phyloP scores from a whole-genome alignment of 1,140 invertebrate species.

The Penaeus vannamei region DNA sequence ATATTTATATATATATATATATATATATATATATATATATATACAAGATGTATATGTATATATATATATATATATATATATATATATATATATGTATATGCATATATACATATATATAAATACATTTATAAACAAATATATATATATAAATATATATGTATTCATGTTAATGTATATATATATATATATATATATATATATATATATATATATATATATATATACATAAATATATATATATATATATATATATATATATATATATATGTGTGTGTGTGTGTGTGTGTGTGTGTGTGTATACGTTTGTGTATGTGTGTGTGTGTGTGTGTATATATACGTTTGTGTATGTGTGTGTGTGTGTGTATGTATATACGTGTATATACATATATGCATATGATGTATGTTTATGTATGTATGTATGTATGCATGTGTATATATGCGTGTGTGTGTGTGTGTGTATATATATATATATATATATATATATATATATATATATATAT shows the following conservation, averaged over 20 bases:
- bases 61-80: too few species aligned
- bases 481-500: too few species aligned
- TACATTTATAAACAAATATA: background rate
- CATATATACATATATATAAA: conserved; percentile 20
- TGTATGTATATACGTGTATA: background rate
- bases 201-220: too few species aligned
- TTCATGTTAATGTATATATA: too few species aligned
- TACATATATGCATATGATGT: conserved; percentile 7
- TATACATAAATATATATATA: too few species aligned
- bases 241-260: too few species aligned
- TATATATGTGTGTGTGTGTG: too few species aligned
- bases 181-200: too few species aligned
- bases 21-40: conserved; percentile 28
- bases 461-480: too few species aligned
- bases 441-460: background rate
- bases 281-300: too few species aligned
- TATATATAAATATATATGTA: conserved; percentile 36
- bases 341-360: conserved; percentile 11
- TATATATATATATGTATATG: conserved; percentile 22
- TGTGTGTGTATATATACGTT: background rate
- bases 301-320: too few species aligned
- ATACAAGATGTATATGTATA: background rate
- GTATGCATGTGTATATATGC: background rate
- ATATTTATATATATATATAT: background rate
- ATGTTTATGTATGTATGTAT: background rate